Conservation (phyloP, 2,797 vertebrate species). For the Myiothlypis chrysogaster region DNA sequence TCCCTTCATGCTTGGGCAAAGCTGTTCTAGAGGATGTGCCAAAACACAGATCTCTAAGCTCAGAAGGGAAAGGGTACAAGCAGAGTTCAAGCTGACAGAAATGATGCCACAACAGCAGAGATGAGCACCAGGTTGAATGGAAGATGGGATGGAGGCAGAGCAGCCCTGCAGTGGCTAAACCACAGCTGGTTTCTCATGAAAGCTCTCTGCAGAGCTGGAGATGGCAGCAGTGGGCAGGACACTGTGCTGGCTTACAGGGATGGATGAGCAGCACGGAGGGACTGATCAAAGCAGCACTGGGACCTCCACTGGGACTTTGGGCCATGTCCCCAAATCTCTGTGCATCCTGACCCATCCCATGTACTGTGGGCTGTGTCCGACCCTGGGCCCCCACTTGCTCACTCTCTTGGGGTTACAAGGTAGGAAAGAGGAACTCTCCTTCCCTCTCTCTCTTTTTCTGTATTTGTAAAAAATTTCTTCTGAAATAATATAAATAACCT, state of each 20-base stretch:
- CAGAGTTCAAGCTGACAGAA: not conserved
- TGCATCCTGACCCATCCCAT: not conserved
- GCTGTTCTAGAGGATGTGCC: slow-evolving; percentile 18
- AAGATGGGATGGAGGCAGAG: not conserved
- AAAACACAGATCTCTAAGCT: not conserved
- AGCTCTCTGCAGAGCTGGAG: not conserved
- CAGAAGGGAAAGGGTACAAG: not conserved
- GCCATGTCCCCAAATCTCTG: not conserved
- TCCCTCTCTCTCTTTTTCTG: not conserved
- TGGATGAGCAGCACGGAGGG: not conserved
- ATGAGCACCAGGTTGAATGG: fast-evolving
- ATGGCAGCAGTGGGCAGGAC: not conserved
- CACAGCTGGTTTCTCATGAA: not conserved
- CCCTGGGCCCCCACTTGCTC: not conserved
- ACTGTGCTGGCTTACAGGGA: fast-evolving
- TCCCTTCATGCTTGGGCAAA: not conserved
- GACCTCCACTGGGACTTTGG: fast-evolving
- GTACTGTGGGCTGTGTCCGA: fast-evolving
- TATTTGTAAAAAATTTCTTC: not conserved
- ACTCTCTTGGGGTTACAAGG: not conserved
- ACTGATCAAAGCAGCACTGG: fast-evolving
- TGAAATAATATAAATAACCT: not conserved
- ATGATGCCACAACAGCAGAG: not conserved
- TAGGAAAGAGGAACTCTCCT: not conserved
- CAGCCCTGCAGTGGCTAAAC: not conserved